Conservation (phyloP, 1,140 invertebrate genomes). For the Lasioglossum baleicum region DNA sequence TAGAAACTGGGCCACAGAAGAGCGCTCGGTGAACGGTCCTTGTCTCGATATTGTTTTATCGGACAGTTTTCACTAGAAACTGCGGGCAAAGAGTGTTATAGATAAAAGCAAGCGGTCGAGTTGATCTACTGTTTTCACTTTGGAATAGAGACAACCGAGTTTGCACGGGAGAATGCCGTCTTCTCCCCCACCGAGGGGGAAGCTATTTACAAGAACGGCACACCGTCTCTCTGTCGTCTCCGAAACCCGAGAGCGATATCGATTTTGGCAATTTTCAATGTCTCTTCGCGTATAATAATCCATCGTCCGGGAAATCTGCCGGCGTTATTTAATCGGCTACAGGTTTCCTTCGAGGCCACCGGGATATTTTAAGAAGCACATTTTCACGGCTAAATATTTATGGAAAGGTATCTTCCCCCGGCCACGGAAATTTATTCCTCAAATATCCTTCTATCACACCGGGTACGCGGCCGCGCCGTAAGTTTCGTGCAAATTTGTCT, state of each 20-base stretch:
- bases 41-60: slow-evolving; percentile 54
- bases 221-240: too few species aligned
- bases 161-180: slow-evolving; percentile 33
- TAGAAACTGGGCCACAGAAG: not conserved
- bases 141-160: slow-evolving; percentile 38
- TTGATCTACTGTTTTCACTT: slow-evolving; percentile 54
- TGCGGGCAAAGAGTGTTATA: slow-evolving; percentile 22
- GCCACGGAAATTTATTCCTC: not conserved
- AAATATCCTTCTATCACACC: slow-evolving; percentile 20
- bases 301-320: not conserved
- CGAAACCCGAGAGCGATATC: not conserved
- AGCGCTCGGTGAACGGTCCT: slow-evolving; percentile 3
- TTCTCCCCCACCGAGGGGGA: not conserved
- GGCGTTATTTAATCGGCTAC: too few species aligned
- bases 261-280: not conserved
- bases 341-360: not conserved
- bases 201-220: not conserved
- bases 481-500: slow-evolving; percentile 56
- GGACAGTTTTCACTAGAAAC: slow-evolving; percentile 40
- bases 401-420: not conserved
- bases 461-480: slow-evolving; percentile 34
- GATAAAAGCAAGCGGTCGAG: slow-evolving; percentile 42
- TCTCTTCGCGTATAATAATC: not conserved
- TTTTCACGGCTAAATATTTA: slow-evolving; percentile 7
- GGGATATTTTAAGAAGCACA: not conserved